Base-by-base conservation (phyloP, 2,113 vertebrate species). In the Ctenodactylus gundi region DNA sequence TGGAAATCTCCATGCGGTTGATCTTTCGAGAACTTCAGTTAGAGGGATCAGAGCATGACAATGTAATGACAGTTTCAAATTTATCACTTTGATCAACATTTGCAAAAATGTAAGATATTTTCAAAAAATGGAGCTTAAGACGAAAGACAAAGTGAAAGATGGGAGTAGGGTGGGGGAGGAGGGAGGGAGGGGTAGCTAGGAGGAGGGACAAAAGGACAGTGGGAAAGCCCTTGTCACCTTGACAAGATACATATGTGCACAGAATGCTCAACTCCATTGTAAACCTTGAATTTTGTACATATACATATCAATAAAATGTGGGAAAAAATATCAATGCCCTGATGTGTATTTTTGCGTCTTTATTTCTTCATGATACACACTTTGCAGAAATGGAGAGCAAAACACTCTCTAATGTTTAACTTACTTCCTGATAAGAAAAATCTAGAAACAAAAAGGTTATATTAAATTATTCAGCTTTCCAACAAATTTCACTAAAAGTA, bases 401-500 rank as follows among this genome's bases (percentile, higher is more conserved):
- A 41, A 64, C 46, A 15, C 1, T 83, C 36, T 4, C 21, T 31
- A 73, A 41, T 65, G 4, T 67, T 21, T 85, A 83, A 86, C 81
- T 64, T 44, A 81, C 18, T 82, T 44, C 55, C 39, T 64, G n/a
- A 76, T 84, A 80, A 85, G 84, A n/a, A 67, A 53, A 18, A 18
- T 51, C 58, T 68, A 75, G 78, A 88, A 46, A 18, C 14, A 73
- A 84, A 93, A 82, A 87, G 58, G 1, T 57, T 90, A 53, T 17
- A n/a, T 92, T 58, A 31, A 36, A 14, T 1, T 81, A 86, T 93
- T 87, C 49, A 67, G 25, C 17, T 68, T 95, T 77, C 93, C 46
- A 87, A 93, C 68, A 76, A 41, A 93, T 51, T 73, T 88, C 44
- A 93, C 72, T 96, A 89, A 92, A 90, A 84, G 36, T 77, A 88